A percentile compares a stretch with the other conserved stretches of the same genome.
phyloP scores from a whole-genome alignment of 2,113 vertebrate genomes.

The Solenodon paradoxus region DNA sequence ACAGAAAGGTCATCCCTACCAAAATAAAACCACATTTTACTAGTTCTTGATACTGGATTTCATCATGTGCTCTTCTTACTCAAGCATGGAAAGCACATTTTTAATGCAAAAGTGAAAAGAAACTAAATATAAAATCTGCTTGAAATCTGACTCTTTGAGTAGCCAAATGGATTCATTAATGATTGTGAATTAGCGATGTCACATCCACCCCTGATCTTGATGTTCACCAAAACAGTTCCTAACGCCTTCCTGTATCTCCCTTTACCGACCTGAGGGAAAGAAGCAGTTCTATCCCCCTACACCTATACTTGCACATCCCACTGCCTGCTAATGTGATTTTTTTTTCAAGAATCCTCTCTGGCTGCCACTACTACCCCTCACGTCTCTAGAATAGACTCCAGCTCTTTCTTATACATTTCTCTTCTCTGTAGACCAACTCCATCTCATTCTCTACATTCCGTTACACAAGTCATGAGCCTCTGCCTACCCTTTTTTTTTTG shows the following conservation, averaged over 20 bases:
- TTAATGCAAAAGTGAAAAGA: slow-evolving; percentile 28
- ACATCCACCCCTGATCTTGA: background rate
- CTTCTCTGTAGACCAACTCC: background rate
- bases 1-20: slow-evolving; percentile 18
- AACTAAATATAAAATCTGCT: background rate
- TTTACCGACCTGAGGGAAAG: background rate
- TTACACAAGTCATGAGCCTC: background rate
- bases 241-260: background rate
- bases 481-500: background rate
- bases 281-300: rapidly evolving
- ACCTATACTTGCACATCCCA: background rate
- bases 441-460: background rate
- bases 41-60: background rate
- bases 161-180: background rate
- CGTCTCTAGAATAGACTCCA: background rate
- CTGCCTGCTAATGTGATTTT: background rate
- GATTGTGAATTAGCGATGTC: background rate
- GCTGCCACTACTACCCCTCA: background rate
- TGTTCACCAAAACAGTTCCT: background rate
- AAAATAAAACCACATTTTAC: slow-evolving; percentile 52
- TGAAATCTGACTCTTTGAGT: background rate
- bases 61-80: background rate
- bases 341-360: background rate
- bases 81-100: background rate
- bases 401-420: background rate